phyloP scores from a whole-genome alignment of 1,140 invertebrate genomes.

The Zaprionus nigranus region DNA sequence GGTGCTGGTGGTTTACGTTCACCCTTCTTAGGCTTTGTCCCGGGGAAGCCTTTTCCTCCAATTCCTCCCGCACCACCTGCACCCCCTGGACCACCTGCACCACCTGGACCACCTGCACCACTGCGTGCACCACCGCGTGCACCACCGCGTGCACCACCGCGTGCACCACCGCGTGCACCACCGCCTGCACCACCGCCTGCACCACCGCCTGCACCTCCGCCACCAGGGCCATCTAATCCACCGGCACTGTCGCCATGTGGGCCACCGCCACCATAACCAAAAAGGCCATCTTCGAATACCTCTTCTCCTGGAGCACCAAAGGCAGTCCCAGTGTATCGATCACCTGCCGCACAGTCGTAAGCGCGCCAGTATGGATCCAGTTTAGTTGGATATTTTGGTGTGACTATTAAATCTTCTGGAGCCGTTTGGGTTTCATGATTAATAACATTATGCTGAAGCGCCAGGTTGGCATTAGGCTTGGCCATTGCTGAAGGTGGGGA shows the following conservation, averaged over 20 bases:
- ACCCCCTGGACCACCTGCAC: background rate
- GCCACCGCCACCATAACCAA: constrained; percentile 46
- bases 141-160: background rate
- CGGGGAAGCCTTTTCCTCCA: constrained; percentile 19
- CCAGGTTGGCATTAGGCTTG: background rate
- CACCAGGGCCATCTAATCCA: no score
- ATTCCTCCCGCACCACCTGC: background rate
- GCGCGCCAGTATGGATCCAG: constrained; percentile 35
- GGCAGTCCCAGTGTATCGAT: constrained; percentile 53
- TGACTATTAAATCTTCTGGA: background rate
- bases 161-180: constrained; percentile 20
- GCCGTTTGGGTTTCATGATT: constrained; percentile 67
- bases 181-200: constrained; percentile 4
- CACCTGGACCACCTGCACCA: background rate
- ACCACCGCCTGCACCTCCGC: constrained; percentile 21
- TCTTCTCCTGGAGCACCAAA: constrained; percentile 38
- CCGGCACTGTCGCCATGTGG: constrained; percentile 29
- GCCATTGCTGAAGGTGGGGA: constrained; percentile 48
- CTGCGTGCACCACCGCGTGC: background rate
- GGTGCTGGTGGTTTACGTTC: background rate
- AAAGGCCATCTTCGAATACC: constrained; percentile 60
- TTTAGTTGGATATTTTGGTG: constrained; percentile 31
- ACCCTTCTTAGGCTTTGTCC: background rate
- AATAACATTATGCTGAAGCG: constrained; percentile 11
- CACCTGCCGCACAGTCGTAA: constrained; percentile 58